phyloP scores from a whole-genome alignment of 2,797 vertebrate genomes.

The Psittacula derbiana region DNA sequence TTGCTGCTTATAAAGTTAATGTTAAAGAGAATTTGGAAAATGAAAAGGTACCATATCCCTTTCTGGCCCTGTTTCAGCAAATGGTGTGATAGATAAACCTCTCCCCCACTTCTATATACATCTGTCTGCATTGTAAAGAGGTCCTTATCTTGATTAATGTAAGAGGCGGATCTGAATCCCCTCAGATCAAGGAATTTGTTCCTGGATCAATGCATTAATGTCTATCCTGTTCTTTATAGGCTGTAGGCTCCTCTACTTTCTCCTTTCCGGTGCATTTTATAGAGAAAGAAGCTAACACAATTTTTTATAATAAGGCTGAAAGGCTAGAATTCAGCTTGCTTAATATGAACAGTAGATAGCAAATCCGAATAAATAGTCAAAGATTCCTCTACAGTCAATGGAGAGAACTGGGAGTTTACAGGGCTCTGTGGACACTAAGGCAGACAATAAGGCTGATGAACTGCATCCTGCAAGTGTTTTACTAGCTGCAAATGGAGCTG shows the following conservation, averaged over 20 bases:
- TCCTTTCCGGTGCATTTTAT: background rate
- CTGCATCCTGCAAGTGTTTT: background rate
- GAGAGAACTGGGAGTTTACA: background rate
- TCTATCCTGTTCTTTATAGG: background rate
- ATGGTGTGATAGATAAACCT: background rate
- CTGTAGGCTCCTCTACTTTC: background rate
- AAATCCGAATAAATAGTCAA: background rate
- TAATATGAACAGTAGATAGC: background rate
- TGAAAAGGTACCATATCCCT: background rate
- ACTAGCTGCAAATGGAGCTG: background rate
- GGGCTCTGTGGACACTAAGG: background rate
- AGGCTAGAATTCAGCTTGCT: background rate
- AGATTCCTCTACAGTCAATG: background rate
- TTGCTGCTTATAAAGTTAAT: background rate
- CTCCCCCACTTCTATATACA: accelerated
- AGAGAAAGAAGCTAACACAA: background rate
- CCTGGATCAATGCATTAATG: background rate
- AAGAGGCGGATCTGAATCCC: background rate
- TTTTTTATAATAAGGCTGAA: background rate
- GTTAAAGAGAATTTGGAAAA: background rate
- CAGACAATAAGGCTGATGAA: background rate
- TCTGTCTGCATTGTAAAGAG: background rate
- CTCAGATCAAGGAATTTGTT: background rate
- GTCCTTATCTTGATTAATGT: background rate
- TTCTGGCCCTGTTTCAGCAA: background rate